Percentiles rank a stretch among this genome's conserved stretches.
Evolutionary conservation across 2,888 invertebrate species (phyloP).

Genomic region (Macrophya annulata): DNA sequence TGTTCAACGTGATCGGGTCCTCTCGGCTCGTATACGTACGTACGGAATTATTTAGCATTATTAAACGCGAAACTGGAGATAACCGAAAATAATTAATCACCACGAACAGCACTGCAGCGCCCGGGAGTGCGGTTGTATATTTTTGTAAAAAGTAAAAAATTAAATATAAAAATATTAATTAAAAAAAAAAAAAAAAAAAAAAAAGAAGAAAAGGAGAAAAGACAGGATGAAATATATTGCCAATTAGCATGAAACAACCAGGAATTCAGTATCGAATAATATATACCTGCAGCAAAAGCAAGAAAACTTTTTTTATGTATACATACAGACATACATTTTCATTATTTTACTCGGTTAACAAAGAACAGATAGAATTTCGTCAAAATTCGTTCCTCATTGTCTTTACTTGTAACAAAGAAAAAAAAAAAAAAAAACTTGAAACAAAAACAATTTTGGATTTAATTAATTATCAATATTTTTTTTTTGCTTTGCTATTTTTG

Average conservation of each 20-base stretch:
- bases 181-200: not conserved
- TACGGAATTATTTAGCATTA: constrained; percentile 19
- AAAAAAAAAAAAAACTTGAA: no score
- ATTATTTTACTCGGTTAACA: not conserved
- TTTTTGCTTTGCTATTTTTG: not conserved
- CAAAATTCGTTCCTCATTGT: no score
- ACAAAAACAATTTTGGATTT: no score
- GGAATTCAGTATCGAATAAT: no score
- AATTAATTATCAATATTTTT: not conserved
- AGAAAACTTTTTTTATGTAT: not conserved
- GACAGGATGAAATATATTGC: constrained; percentile 43
- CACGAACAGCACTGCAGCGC: not conserved
- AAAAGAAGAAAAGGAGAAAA: not conserved
- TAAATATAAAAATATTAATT: not conserved
- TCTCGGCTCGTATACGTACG: not conserved
- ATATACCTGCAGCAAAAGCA: not conserved
- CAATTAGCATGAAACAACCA: constrained; percentile 57
- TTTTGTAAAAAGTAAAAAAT: not conserved
- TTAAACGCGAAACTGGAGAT: constrained; percentile 18
- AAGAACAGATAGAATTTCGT: no score
- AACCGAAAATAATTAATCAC: constrained; percentile 25
- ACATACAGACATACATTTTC: no score
- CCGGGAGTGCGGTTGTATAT: not conserved
- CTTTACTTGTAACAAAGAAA: no score
- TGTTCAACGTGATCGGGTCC: not conserved